A percentile compares a stretch with the other conserved stretches of the same genome.
These are phyloP conservation scores for Ostrea denselamellosa DNA, from an alignment of 1,140 invertebrate genomes.

Conservation along the genomic window DNA sequence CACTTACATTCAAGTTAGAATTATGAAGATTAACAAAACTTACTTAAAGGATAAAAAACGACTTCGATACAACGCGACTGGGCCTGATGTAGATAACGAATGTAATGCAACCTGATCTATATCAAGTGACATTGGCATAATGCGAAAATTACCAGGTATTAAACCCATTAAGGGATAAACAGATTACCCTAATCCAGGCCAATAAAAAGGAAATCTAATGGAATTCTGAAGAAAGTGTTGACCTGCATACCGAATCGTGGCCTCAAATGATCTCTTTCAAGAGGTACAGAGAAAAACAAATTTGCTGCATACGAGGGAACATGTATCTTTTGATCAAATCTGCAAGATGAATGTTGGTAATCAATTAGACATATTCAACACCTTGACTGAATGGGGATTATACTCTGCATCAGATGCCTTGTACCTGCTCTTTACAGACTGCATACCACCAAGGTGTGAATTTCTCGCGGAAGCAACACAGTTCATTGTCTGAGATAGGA, in stretches of 20 bases:
- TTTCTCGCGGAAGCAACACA: background rate
- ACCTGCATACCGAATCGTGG: background rate
- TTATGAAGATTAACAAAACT: conserved; percentile 37
- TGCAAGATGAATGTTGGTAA: conserved; percentile 11
- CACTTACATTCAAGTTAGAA: conserved; percentile 12
- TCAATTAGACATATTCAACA: conserved; percentile 35
- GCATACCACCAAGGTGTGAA: background rate
- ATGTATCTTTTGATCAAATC: conserved; percentile 5
- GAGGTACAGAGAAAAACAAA: conserved; percentile 7
- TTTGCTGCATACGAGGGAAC: background rate
- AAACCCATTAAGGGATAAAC: conserved; percentile 37
- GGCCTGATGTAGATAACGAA: background rate
- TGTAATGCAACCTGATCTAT: conserved; percentile 18
- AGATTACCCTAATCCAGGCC: conserved; percentile 26
- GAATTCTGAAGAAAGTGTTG: conserved; percentile 17
- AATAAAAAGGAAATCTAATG: conserved; percentile 22
- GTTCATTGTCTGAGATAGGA: background rate
- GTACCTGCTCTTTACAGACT: background rate
- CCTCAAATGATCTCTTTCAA: conserved; percentile 9
- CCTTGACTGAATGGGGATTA: conserved; percentile 18
- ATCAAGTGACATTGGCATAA: conserved; percentile 29
- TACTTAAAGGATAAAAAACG: conserved; percentile 22
- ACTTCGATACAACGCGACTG: background rate
- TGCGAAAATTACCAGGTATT: conserved; percentile 39
- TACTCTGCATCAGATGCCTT: background rate